Percentiles rank a stretch among this genome's conserved stretches.
Conservation (phyloP, 2,113 vertebrate genomes). For the Rhizomys pruinosus region DNA sequence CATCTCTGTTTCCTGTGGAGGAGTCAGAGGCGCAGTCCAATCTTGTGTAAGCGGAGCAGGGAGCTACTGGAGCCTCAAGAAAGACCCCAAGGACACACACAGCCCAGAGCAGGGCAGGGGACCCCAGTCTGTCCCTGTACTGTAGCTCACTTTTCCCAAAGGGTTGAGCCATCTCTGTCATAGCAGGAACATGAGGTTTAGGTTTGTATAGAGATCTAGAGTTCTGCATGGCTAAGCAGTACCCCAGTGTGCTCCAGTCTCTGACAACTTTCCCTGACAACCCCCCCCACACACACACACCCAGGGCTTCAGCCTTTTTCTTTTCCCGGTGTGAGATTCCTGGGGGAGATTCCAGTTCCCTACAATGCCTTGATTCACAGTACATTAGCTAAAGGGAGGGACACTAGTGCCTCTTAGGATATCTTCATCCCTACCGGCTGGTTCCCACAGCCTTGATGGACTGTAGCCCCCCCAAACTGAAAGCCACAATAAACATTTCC, state of each 20-base stretch:
- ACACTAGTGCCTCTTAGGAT: neutral
- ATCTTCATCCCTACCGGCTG: neutral
- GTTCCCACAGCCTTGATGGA: neutral
- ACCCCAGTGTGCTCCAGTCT: neutral
- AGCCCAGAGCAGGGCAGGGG: neutral
- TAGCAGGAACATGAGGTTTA: neutral
- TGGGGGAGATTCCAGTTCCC: neutral
- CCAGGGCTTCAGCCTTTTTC: neutral
- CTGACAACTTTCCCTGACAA: neutral
- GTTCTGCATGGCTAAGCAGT: too few relatives aligned
- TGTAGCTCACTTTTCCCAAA: neutral
- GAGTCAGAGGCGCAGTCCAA: neutral
- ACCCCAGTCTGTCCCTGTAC: neutral
- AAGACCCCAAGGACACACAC: too few relatives aligned
- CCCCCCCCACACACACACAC: too few relatives aligned
- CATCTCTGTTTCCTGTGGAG: neutral
- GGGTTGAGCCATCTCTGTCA: neutral
- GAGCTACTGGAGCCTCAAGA: neutral
- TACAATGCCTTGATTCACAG: too few relatives aligned
- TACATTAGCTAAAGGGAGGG: neutral
- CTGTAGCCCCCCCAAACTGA: neutral
- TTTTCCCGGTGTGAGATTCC: neutral
- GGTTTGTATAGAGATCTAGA: neutral
- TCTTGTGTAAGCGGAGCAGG: neutral
- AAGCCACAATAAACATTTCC: neutral